Percentiles rank a stretch among this genome's conserved stretches.
These are phyloP conservation scores for Distichodus sexfasciatus DNA, from an alignment of 2,797 vertebrate genomes.

Conservation along the genomic window DNA sequence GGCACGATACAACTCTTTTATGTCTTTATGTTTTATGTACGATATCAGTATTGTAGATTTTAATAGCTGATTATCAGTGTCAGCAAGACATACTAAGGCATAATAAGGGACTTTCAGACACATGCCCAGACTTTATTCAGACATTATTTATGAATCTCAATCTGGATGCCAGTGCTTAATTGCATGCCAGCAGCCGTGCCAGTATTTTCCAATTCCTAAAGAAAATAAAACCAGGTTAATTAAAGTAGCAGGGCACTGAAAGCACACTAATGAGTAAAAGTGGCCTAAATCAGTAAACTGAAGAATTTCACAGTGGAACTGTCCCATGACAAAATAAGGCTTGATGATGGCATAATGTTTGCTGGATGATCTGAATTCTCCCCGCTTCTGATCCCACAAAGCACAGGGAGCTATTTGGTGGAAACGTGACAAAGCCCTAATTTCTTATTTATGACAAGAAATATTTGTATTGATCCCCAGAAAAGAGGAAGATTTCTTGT, in stretches of 20 bases:
- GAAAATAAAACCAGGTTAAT: not conserved
- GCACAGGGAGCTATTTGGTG: no score
- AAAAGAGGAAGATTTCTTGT: no score
- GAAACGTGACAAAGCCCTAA: no score
- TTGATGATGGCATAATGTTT: conserved; percentile 23
- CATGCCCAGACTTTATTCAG: conserved; percentile 18
- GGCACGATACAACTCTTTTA: no score
- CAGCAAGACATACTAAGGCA: not conserved
- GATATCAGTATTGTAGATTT: no score
- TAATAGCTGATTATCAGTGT: no score
- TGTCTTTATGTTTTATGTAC: no score
- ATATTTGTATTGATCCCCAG: no score
- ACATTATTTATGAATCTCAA: not conserved
- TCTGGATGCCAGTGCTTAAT: not conserved
- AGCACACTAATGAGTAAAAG: not conserved
- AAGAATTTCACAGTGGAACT: not conserved
- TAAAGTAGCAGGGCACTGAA: not conserved
- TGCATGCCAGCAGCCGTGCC: not conserved
- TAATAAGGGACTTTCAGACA: not conserved
- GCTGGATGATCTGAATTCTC: not conserved
- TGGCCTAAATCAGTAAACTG: not conserved
- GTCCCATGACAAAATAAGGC: not conserved
- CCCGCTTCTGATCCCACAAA: no score
- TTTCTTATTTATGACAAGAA: no score
- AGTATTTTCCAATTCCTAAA: conserved; percentile 2